A percentile compares a stretch with the other conserved stretches of the same genome.
These are phyloP conservation scores for Diachasma alloeum DNA, from an alignment of 1,140 invertebrate genomes.

Conservation along the genomic window DNA sequence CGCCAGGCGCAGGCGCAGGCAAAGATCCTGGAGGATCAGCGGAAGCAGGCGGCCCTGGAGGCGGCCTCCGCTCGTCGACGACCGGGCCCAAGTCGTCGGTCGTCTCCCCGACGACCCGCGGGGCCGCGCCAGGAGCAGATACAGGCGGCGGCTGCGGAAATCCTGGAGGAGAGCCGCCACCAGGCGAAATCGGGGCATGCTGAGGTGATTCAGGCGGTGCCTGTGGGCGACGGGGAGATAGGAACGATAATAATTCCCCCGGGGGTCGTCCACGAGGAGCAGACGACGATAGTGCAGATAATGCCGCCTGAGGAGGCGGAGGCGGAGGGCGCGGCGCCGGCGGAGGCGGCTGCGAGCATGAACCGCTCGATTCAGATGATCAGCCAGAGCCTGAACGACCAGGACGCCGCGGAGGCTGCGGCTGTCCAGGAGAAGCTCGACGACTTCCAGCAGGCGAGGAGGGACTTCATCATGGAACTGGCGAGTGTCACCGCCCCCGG, in stretches of 20 bases:
- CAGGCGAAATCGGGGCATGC: constrained; percentile 46
- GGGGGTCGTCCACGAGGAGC: constrained; percentile 33
- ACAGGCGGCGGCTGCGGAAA: background rate
- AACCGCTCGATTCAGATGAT: constrained; percentile 46
- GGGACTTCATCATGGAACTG: constrained; percentile 49
- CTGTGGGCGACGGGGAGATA: constrained; percentile 42
- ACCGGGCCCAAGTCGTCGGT: constrained; percentile 17
- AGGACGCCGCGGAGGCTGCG: constrained; percentile 42
- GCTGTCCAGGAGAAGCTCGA: constrained; percentile 41
- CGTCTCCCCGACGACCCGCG: background rate
- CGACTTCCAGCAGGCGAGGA: constrained; percentile 48
- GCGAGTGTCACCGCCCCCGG: constrained; percentile 45
- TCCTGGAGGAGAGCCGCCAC: constrained; percentile 38
- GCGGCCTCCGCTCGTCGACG: background rate
- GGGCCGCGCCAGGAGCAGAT: background rate
- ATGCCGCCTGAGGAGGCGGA: constrained; percentile 9
- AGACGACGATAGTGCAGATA: constrained; percentile 44
- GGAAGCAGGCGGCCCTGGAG: constrained; percentile 15
- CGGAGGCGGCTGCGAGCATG: constrained; percentile 20
- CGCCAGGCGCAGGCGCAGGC: constrained; percentile 36
- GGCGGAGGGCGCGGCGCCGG: background rate
- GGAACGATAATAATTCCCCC: constrained; percentile 47
- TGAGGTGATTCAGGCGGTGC: constrained; percentile 47
- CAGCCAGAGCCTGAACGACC: constrained; percentile 44
- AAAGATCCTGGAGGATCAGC: constrained; percentile 28